Conservation (phyloP, 2,888 invertebrate genomes). For the Drosophila subsilvestris region DNA sequence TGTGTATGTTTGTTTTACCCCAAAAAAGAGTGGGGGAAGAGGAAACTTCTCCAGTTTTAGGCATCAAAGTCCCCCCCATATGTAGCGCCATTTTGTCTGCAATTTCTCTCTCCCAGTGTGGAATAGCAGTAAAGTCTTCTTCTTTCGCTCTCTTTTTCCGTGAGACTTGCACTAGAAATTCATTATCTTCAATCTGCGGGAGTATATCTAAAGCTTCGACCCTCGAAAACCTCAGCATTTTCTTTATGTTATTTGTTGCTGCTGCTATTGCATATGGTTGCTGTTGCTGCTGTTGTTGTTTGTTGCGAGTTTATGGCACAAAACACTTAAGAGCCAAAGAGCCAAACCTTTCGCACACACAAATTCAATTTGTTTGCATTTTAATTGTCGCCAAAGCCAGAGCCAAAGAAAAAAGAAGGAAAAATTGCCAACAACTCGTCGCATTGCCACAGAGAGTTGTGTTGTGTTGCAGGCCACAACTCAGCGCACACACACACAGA, state of each 20-base stretch:
- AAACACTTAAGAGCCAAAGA: constrained; percentile 62
- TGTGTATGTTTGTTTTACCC: too few species aligned
- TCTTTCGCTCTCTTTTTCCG: too few species aligned
- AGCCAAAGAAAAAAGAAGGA: constrained; percentile 66
- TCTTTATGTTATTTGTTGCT: constrained; percentile 4
- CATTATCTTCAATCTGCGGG: background rate
- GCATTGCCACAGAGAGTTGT: constrained; percentile 46
- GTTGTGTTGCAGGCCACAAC: constrained; percentile 11
- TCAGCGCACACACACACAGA: constrained; percentile 31
- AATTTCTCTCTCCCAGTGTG: background rate
- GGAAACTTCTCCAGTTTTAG: too few species aligned
- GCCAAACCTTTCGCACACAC: constrained; percentile 68
- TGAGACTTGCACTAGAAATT: too few species aligned
- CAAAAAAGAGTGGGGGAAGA: too few species aligned
- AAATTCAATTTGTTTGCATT: constrained; percentile 73
- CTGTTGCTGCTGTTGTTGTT: constrained; percentile 41
- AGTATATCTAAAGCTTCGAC: background rate
- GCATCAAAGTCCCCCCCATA: too few species aligned
- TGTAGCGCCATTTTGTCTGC: too few species aligned
- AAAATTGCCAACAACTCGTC: constrained; percentile 74
- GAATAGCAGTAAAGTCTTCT: too few species aligned
- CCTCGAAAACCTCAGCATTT: background rate
- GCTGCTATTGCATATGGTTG: constrained; percentile 5
- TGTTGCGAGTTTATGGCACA: constrained; percentile 64
- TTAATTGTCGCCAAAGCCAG: constrained; percentile 73